phyloP scores from a whole-genome alignment of 1,140 invertebrate species.

The Drosophila bocki region DNA sequence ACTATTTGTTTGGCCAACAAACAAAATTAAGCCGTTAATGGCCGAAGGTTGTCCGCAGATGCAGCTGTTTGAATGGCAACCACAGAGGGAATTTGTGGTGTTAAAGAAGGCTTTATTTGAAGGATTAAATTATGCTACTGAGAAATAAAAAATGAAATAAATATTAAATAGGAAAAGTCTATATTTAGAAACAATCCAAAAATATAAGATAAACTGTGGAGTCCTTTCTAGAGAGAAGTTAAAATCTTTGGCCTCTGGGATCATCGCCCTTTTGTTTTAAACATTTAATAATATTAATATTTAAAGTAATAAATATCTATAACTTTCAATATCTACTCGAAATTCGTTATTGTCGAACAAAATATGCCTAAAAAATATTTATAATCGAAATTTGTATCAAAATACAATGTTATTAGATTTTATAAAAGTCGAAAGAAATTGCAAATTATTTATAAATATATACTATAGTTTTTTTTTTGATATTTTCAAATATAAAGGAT shows the following conservation, averaged over 20 bases:
- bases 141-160: background rate
- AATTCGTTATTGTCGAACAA: too few relatives aligned
- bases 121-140: background rate
- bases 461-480: too few relatives aligned
- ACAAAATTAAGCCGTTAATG: conserved; percentile 52
- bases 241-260: background rate
- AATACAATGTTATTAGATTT: too few relatives aligned
- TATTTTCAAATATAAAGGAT: too few relatives aligned
- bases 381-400: too few relatives aligned
- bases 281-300: too few relatives aligned
- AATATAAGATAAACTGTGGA: background rate
- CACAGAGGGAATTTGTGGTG: background rate
- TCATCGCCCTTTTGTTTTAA: background rate
- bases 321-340: too few relatives aligned
- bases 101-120: background rate
- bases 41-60: conserved; percentile 39
- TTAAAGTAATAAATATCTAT: background rate
- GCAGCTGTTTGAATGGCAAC: conserved; percentile 17
- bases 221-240: too few relatives aligned
- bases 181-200: fast-evolving
- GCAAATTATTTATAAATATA: too few relatives aligned
- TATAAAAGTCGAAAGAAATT: too few relatives aligned
- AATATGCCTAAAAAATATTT: too few relatives aligned
- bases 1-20: conserved; percentile 49
- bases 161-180: background rate